Evolutionary conservation across 1,140 invertebrate species (phyloP).

Genomic region (Mamestra configurata): DNA sequence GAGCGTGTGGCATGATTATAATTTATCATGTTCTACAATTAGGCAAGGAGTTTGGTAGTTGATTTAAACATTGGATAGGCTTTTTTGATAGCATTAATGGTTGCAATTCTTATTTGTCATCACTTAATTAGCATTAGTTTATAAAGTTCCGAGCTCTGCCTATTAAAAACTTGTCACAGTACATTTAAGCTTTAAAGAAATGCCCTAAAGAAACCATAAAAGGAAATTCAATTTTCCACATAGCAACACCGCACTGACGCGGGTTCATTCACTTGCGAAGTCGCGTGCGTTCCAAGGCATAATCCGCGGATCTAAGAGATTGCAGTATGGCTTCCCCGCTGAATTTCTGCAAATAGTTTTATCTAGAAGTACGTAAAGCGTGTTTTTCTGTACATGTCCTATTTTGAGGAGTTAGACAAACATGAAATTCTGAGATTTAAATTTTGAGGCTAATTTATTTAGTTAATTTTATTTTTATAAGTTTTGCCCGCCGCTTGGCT

Average conservation of each 20-base stretch:
- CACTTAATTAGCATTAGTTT: no score
- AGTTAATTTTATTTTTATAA: no score
- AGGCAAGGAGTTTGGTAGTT: not conserved
- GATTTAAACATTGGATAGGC: not conserved
- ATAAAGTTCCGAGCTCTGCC: no score
- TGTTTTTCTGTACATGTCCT: not conserved
- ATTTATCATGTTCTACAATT: conserved; percentile 7
- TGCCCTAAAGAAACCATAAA: conserved; percentile 23
- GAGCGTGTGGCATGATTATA: not conserved
- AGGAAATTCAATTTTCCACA: conserved; percentile 34
- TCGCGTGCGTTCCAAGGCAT: conserved; percentile 42
- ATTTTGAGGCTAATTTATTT: no score
- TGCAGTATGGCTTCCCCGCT: conserved; percentile 51
- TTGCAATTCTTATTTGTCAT: no score
- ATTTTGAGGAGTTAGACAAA: not conserved
- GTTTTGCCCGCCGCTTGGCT: no score
- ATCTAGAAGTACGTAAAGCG: not conserved
- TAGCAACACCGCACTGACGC: conserved; percentile 7
- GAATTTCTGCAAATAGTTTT: conserved; percentile 57
- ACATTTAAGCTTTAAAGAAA: not conserved
- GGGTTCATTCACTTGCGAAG: conserved; percentile 39
- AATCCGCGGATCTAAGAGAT: conserved; percentile 53
- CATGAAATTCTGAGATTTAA: no score
- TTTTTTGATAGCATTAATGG: no score
- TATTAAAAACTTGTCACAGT: not conserved